phyloP scores from a whole-genome alignment of 2,113 vertebrate genomes.

The Melanerpes formicivorus region DNA sequence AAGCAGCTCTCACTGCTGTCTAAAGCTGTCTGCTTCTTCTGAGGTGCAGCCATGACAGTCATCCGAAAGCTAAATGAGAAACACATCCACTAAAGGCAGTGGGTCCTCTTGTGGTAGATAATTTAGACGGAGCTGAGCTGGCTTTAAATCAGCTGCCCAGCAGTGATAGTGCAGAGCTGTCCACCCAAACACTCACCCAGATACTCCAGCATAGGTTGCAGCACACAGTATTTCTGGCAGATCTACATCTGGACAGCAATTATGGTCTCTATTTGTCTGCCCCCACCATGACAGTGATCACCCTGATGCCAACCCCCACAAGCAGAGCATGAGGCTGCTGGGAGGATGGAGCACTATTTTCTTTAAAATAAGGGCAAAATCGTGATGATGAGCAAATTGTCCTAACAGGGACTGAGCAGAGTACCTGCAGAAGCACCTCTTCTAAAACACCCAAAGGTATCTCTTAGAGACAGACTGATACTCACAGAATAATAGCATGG shows the following conservation, averaged over 20 bases:
- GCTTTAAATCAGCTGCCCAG: background rate
- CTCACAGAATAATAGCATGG: too few relatives aligned
- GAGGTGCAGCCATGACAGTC: slow-evolving; percentile 27
- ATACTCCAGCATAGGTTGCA: background rate
- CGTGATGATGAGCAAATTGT: background rate
- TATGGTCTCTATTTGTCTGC: background rate
- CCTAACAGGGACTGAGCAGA: background rate
- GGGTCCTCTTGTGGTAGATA: slow-evolving; percentile 34
- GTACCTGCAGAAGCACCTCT: rapidly evolving
- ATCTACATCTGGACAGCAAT: background rate
- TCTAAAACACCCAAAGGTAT: background rate
- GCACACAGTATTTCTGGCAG: background rate
- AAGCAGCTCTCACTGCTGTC: background rate
- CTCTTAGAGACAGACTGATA: background rate
- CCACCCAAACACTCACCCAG: background rate
- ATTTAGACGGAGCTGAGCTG: background rate
- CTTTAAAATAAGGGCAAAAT: background rate
- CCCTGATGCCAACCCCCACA: background rate
- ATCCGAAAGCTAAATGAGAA: background rate
- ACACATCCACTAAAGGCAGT: background rate
- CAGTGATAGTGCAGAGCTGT: background rate
- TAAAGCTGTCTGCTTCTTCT: background rate
- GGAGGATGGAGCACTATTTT: background rate
- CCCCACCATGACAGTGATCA: background rate
- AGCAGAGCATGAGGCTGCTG: background rate